Evolutionary conservation across 1,140 invertebrate species (phyloP), one percentile per base, ranked within the genome.

Genomic region (Medauroidea extradentata): DNA sequence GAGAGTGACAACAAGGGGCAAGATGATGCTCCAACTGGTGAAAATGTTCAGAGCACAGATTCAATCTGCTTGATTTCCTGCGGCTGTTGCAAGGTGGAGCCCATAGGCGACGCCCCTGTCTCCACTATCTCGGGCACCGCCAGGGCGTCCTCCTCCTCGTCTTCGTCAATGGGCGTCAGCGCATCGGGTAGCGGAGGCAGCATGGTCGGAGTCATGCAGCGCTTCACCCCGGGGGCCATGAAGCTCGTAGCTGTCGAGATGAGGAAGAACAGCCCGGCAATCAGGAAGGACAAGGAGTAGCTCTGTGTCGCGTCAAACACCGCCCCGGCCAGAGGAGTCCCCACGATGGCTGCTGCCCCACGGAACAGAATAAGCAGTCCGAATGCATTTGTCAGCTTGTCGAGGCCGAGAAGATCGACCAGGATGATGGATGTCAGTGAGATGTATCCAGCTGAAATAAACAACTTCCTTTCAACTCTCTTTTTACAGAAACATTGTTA

Each of bases 341-440:
- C 90, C 39, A 96, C 77, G 38, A 98, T 90, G 2, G 93, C 90
- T 0, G 95, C 92, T 29, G 89, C 86, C 19, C 96, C 96, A 75
- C 96, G 85, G 78, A 97, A 96, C 61, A 98, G 78, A 65, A 97
- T 94, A 48, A 99, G 78, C 52, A 99, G 79, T 29, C 96, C 96
- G 75, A 98, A 99, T 19, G 95, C 94, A 73, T 96, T 98, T 39
- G 96, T 98, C 60, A 99, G 77, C 75, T 93, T 94, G 66, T 98
- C 94, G 67, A 99, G 78, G 13, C 96, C 96, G 29, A 99, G 80
- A 16, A 98, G 78, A 70, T 99, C 96, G 63, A 97, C 95, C 48
- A 99, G 80, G 68, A 99, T 96, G 71, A 99, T 98, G 18, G 96
- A 99, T 34, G 96, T 98, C 41, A 99, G 78, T 1, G 94, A 97